Conservation (phyloP, 2,113 vertebrate species). For the Sterna hirundo region DNA sequence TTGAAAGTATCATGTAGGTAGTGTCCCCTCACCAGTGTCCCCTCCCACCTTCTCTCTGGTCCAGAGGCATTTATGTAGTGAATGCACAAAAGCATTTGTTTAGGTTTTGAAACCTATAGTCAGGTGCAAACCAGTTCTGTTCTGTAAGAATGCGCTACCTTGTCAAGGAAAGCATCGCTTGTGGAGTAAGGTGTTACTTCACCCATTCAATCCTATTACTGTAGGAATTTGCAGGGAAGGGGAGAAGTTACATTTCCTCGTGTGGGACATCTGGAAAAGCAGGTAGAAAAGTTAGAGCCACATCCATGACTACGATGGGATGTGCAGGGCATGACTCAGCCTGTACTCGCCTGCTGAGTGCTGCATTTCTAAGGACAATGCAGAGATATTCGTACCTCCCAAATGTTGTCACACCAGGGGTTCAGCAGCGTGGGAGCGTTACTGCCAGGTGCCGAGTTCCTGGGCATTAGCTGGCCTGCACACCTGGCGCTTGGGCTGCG, state of each 20-base stretch:
- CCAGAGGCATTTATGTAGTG: background rate
- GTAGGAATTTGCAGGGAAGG: background rate
- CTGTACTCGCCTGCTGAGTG: background rate
- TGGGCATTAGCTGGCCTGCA: background rate
- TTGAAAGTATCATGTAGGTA: background rate
- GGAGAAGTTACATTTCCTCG: background rate
- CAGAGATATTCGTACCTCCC: background rate
- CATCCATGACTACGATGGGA: background rate
- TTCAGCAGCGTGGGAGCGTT: background rate
- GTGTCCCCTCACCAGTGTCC: background rate
- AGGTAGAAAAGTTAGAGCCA: background rate
- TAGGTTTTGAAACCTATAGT: background rate
- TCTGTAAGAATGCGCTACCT: background rate
- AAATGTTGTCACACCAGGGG: background rate
- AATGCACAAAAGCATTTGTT: background rate
- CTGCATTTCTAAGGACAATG: background rate
- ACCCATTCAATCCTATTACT: background rate
- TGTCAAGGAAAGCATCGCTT: background rate
- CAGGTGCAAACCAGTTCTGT: rapidly evolving
- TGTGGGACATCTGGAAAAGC: background rate
- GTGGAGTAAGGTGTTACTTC: background rate
- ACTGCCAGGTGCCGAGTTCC: background rate
- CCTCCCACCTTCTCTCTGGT: background rate
- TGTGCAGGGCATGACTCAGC: background rate
- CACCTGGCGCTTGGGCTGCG: background rate